Percentiles rank a stretch among this genome's conserved stretches.
Evolutionary conservation across 2,888 invertebrate genomes (phyloP).

Genomic region (Drosophila pseudotakahashii): DNA sequence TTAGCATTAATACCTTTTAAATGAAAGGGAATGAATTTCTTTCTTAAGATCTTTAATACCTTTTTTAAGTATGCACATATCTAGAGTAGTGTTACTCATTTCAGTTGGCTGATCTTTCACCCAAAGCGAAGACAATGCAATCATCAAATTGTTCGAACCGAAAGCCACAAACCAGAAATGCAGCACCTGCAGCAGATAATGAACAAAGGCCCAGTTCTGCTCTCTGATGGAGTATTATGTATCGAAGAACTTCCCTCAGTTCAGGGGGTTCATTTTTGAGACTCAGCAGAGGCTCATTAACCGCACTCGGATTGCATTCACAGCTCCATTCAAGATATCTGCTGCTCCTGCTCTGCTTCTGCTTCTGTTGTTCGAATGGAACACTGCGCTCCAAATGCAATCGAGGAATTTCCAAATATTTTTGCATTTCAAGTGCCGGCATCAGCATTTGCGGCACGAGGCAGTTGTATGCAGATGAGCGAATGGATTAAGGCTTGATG

Average conservation of each 20-base stretch:
- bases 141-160: background rate
- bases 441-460: slow-evolving; percentile 48
- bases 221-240: slow-evolving; percentile 10
- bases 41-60: too few relatives aligned
- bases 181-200: background rate
- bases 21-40: too few relatives aligned
- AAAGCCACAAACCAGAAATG: background rate
- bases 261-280: background rate
- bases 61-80: too few relatives aligned
- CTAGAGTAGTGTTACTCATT: background rate
- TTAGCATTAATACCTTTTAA: too few relatives aligned
- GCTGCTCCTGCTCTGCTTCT: background rate
- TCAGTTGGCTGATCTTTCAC: background rate
- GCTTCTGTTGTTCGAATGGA: slow-evolving; percentile 10
- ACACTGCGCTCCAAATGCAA: slow-evolving; percentile 24
- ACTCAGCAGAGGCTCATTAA: slow-evolving; percentile 28
- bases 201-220: background rate
- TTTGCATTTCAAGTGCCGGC: slow-evolving; percentile 79
- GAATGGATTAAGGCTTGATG: background rate
- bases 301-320: slow-evolving; percentile 26
- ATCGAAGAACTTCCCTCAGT: background rate
- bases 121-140: background rate
- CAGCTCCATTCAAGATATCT: slow-evolving; percentile 39
- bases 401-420: slow-evolving; percentile 70
- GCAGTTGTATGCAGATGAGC: slow-evolving; percentile 27